Conservation (phyloP, 2,113 vertebrate genomes). For the Pluvianellus socialis region DNA sequence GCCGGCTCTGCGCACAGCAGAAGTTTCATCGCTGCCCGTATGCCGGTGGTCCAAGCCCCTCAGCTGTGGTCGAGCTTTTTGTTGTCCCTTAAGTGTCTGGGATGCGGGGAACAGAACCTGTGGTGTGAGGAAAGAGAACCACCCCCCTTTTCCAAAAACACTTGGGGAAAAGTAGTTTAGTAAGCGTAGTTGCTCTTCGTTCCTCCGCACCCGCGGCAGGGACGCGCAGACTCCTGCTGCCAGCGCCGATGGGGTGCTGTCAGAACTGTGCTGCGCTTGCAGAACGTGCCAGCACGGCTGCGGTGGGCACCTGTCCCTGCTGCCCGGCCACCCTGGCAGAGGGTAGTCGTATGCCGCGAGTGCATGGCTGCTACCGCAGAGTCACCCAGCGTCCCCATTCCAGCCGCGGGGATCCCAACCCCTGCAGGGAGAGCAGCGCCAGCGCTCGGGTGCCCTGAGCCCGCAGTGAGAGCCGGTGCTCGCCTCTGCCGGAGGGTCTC, state of each 20-base stretch:
- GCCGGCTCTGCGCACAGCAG: not conserved
- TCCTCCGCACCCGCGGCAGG: not conserved
- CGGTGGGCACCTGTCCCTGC: not conserved
- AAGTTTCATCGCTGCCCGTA: fast-evolving
- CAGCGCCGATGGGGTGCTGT: not conserved
- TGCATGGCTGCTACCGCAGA: fast-evolving
- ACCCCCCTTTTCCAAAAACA: not conserved
- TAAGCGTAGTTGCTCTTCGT: not conserved
- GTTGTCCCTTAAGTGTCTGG: not conserved
- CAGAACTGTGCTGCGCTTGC: not conserved
- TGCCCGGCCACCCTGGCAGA: not conserved
- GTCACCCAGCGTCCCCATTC: not conserved
- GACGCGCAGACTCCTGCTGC: fast-evolving
- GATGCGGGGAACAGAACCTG: not conserved
- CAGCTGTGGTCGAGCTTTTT: not conserved
- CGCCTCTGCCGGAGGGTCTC: not conserved
- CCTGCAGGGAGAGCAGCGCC: not conserved
- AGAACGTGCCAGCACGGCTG: fast-evolving
- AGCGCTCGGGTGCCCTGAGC: not conserved
- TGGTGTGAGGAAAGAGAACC: not conserved
- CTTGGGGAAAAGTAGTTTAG: not conserved
- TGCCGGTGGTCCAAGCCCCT: not conserved
- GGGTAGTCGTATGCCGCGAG: fast-evolving
- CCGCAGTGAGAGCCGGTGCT: too few relatives aligned
- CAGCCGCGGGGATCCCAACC: not conserved